Evolutionary conservation across 1,140 invertebrate genomes (phyloP), one percentile per base, ranked within the genome.

Genomic region (Drosophila baimaii): DNA sequence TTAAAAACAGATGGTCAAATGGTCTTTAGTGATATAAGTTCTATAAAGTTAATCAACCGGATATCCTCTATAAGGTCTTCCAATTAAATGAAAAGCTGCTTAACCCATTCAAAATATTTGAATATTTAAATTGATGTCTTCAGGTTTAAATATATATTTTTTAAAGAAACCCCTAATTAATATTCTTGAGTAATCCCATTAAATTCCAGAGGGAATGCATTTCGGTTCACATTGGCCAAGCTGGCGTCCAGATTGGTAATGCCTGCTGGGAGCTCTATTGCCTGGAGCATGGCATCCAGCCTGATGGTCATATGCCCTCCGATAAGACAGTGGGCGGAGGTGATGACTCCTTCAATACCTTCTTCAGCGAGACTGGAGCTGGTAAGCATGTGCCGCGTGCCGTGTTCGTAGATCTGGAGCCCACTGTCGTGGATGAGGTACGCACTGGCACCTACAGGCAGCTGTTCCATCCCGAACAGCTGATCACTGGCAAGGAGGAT

Each of bases 361-460:
- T 97, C 93, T 97, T 97, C 93, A 96, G 95, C 81, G 97, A 98
- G 92, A 98, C 97, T 51, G 96, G 96, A 23, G 94, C 96, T 47
- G 97, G 96, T 35, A 97, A 97, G 91, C 96, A 97, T 91, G 96
- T 98, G 17, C 96, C 96, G 0, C 92, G 96, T 70, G 96, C 97
- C 9, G 95, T 96, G 7, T 97, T 97, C 90, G 96, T 98, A 5
- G 97, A 98, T 91, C 92, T 98, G 71, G 97, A 98, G 91, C 96
- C 97, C 8, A 97, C 96, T 69, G 96, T 97, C 21, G 96, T 98
- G 8, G 96, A 96, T 96, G 96, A 97, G 93, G 95, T 97, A 35
- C 94, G 96, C 66, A 96, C 95, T 44, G 96, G 96, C 73, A 96
- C 96, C 52, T 97, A 97, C 93, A 93, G 96, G 44, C 96, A 97